phyloP scores from a whole-genome alignment of 1,140 invertebrate genomes.

The Charaxes varanes region DNA sequence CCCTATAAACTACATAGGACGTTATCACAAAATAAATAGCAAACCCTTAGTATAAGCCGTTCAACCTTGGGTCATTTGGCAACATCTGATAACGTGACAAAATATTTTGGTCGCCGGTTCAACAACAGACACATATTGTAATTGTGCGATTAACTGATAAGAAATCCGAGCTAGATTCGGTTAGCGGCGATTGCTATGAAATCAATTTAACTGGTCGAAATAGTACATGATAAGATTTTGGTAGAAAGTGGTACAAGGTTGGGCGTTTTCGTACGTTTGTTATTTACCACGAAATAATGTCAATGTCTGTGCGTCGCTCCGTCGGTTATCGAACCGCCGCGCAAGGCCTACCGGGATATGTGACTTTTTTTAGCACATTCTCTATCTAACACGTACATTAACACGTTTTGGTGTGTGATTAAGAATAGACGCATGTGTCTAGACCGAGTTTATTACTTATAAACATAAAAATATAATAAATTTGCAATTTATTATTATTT shows the following conservation, averaged over 20 bases:
- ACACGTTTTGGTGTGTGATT: constrained; percentile 4
- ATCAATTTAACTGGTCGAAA: constrained; percentile 15
- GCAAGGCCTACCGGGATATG: constrained; percentile 1
- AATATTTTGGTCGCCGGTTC: constrained; percentile 1
- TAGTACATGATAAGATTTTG: constrained; percentile 30
- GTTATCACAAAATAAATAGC: constrained; percentile 7
- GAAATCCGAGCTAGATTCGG: constrained; percentile 1
- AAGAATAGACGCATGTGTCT: background rate
- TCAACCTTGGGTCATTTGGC: constrained; percentile 5
- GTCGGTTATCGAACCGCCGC: constrained; percentile 23
- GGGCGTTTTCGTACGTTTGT: constrained; percentile 22
- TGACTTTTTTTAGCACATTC: constrained; percentile 5
- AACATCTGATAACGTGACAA: background rate
- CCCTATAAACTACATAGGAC: background rate
- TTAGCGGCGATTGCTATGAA: constrained; percentile 16
- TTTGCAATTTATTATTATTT: too few relatives aligned
- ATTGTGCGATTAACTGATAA: constrained; percentile 2
- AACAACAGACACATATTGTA: background rate
- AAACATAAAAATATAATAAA: too few relatives aligned
- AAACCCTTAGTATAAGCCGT: constrained; percentile 3
- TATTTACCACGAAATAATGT: constrained; percentile 35
- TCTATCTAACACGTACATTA: background rate
- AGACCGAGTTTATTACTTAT: too few relatives aligned
- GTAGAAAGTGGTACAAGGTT: constrained; percentile 32
- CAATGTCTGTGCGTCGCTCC: constrained; percentile 22